A percentile compares a stretch with the other conserved stretches of the same genome.
Evolutionary conservation across 2,888 invertebrate genomes (phyloP).

Genomic region (Urechis unicinctus): DNA sequence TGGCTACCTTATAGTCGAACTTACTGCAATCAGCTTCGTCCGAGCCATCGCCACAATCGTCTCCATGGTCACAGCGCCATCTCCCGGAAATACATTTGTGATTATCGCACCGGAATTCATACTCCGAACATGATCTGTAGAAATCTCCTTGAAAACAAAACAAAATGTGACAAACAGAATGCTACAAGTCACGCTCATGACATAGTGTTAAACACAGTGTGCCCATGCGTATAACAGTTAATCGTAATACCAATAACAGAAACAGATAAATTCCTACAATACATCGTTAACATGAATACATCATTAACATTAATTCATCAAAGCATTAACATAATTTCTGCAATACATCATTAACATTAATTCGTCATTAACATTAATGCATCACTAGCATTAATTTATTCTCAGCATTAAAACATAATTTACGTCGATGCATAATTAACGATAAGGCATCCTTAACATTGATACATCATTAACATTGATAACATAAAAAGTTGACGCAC

Average conservation of each 20-base stretch:
- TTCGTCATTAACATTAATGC: too few relatives aligned
- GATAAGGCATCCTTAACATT: background rate
- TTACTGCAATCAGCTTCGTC: slow-evolving; percentile 56
- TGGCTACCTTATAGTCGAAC: background rate
- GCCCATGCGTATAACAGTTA: background rate
- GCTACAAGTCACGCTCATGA: background rate
- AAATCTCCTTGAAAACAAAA: slow-evolving; percentile 55
- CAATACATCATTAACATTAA: too few relatives aligned
- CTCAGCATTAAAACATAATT: too few relatives aligned
- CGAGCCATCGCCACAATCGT: slow-evolving; percentile 91
- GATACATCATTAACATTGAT: background rate
- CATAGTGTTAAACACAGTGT: too few relatives aligned
- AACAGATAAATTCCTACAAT: too few relatives aligned
- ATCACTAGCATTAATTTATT: too few relatives aligned
- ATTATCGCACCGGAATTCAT: slow-evolving; percentile 89
- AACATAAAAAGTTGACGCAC: background rate
- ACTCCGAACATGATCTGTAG: slow-evolving; percentile 87
- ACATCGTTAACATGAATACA: too few relatives aligned
- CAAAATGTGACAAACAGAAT: background rate
- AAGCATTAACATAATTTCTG: too few relatives aligned
- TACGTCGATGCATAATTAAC: too few relatives aligned
- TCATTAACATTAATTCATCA: too few relatives aligned
- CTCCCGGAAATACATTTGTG: slow-evolving; percentile 68
- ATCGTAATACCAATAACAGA: too few relatives aligned
- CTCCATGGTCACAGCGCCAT: slow-evolving; percentile 81